A percentile compares a stretch with the other conserved stretches of the same genome.
Conservation (phyloP, 1,140 invertebrate species). For the Drosophila guanche region DNA sequence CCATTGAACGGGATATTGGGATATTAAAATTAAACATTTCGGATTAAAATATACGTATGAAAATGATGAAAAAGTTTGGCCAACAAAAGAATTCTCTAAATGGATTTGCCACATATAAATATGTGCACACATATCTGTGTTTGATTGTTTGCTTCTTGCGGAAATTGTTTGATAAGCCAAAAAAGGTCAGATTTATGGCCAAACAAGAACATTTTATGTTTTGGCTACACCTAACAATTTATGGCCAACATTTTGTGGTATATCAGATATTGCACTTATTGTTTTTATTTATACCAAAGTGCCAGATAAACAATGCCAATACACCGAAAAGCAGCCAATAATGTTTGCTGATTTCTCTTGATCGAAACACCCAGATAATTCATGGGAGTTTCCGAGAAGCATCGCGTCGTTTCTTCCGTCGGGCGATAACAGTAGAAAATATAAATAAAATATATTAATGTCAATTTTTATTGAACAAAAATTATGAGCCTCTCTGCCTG, state of each 20-base stretch:
- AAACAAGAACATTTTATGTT: constrained; percentile 12
- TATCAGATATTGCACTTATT: constrained; percentile 28
- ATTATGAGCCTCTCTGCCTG: constrained; percentile 16
- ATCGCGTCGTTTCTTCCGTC: constrained; percentile 3
- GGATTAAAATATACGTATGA: too few species aligned
- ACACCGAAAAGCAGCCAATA: constrained; percentile 13
- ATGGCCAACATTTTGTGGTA: constrained; percentile 35
- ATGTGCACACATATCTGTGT: not conserved
- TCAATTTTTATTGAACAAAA: constrained; percentile 20
- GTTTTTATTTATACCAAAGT: constrained; percentile 34
- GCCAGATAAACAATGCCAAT: constrained; percentile 50
- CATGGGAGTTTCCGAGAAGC: constrained; percentile 2
- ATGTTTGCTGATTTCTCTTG: constrained; percentile 24
- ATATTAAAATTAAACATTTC: too few species aligned
- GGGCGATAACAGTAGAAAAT: not conserved
- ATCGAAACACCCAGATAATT: constrained; percentile 4
- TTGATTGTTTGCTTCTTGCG: constrained; percentile 30
- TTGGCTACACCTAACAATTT: constrained; percentile 30
- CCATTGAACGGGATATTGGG: too few species aligned
- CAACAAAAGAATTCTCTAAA: too few species aligned
- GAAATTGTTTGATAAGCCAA: constrained; percentile 45
- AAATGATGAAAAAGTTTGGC: too few species aligned
- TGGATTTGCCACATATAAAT: not conserved
- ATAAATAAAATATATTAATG: constrained; percentile 6
- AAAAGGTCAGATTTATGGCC: constrained; percentile 19